A percentile compares a stretch with the other conserved stretches of the same genome.
These are phyloP conservation scores for Gnathonemus echidnorhynchus DNA, from an alignment of 2,113 vertebrate genomes.

Conservation along the genomic window DNA sequence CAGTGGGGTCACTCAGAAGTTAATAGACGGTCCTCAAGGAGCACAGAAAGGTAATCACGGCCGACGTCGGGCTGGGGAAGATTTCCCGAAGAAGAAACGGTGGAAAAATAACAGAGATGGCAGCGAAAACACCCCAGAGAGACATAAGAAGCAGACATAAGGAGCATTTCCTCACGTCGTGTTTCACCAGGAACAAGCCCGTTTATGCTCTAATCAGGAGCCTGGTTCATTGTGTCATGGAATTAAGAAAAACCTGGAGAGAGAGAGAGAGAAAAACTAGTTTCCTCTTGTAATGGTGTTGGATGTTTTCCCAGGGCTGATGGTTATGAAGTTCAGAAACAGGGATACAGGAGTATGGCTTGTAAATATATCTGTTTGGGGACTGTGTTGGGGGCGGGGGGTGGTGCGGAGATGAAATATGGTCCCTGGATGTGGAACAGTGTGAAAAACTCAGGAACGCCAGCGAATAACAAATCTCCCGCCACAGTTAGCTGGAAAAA, in stretches of 20 bases:
- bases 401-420: slow-evolving; percentile 68
- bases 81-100: not conserved
- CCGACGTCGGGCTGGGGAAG: not conserved
- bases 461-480: slow-evolving; percentile 71
- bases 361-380: slow-evolving; percentile 75
- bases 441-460: slow-evolving; percentile 67
- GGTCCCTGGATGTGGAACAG: slow-evolving; percentile 68
- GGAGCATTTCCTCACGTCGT: not conserved
- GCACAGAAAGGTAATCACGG: not conserved
- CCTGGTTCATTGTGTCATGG: not conserved
- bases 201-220: not conserved
- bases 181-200: not conserved
- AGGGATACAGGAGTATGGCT: slow-evolving; percentile 49
- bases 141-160: not conserved
- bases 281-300: not conserved
- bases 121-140: not conserved
- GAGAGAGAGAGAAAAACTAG: not conserved
- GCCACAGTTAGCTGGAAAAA: slow-evolving; percentile 61
- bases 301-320: slow-evolving; percentile 18
- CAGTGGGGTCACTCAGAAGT: not conserved
- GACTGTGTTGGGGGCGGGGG: slow-evolving; percentile 50
- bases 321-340: slow-evolving; percentile 32
- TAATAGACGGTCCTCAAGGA: not conserved
- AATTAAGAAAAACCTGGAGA: not conserved
- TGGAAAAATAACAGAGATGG: not conserved